A percentile compares a stretch with the other conserved stretches of the same genome.
Conservation (phyloP, 2,888 invertebrate species). For the Lysandra bellargus region DNA sequence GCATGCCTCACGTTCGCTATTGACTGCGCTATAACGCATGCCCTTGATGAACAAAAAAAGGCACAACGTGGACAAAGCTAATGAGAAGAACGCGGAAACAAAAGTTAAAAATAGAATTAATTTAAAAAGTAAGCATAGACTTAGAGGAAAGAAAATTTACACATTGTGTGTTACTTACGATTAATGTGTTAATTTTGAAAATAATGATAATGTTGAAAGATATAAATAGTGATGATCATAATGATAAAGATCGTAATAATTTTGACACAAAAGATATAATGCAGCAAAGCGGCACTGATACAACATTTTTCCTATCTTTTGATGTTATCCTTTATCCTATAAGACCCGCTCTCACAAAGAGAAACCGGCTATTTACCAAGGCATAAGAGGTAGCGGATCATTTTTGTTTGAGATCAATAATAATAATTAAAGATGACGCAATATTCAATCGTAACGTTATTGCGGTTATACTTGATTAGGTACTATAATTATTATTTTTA, state of each 20-base stretch:
- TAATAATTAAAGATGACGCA: not conserved
- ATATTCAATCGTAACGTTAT: not conserved
- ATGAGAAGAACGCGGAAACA: no score
- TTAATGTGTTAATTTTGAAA: not conserved
- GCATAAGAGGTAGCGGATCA: not conserved
- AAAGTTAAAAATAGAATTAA: no score
- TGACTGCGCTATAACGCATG: no score
- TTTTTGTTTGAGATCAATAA: not conserved
- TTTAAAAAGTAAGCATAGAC: no score
- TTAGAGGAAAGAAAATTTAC: no score
- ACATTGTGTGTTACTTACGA: no score
- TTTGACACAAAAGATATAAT: slow-evolving; percentile 14
- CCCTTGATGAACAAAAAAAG: no score
- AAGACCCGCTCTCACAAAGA: slow-evolving; percentile 39
- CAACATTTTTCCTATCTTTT: slow-evolving; percentile 34
- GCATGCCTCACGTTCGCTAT: no score
- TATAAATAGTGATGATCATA: not conserved
- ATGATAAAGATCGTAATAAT: not conserved
- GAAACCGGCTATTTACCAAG: slow-evolving; percentile 27
- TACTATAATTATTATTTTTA: no score
- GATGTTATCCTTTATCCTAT: slow-evolving; percentile 39
- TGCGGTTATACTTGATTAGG: not conserved
- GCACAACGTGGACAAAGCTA: no score
- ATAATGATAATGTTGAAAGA: not conserved
- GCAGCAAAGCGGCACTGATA: slow-evolving; percentile 27